Evolutionary conservation across 2,888 invertebrate genomes (phyloP), one percentile per base, ranked within the genome.

Genomic region (Nudaria mundana): DNA sequence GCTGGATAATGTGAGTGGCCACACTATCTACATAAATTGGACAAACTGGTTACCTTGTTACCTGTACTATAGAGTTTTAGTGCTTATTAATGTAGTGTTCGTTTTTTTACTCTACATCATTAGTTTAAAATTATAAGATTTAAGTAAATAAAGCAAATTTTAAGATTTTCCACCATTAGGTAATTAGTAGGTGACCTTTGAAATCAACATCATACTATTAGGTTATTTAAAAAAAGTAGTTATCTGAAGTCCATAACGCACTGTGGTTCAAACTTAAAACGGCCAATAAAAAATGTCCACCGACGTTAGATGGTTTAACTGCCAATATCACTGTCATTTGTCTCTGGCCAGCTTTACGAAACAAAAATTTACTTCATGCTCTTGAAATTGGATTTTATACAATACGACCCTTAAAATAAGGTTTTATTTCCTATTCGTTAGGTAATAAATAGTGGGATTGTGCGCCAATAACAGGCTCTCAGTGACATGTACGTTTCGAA

Each of bases 261-360:
- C 64, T 65, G 58, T 67, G 60, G 57, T 52, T 39, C 47, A 44
- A 63, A 66, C 70, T 62, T 60, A 68, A 73, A 74, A 67, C 52
- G 57, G 41, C 47, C 51, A 44, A 57, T 63, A 67, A 73, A 75
- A 76, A 70, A 63, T 48, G 44, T 37, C 51, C 44, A 51, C 56
- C 48, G 16, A 59, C 54, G 52, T 63, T 61, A 63, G 59, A 68
- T 66, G 70, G 67, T 73, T 71, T 70, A 76, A 76, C 77, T 77
- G 71, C 76, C 77, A 78, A 79, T 77, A 78, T 76, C 76, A 69
- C 65, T 69, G 75, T 71, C 74, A 74, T 79, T 77, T 79, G 78
- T 79, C 76, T 73, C 66, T 59, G 57, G 59, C 60, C 64, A 63
- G 72, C 67, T 70, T 66, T 68, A 55, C 62, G 54, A 57, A 51